Evolutionary conservation across 2,113 vertebrate species (phyloP).

Genomic region (Centropus bengalensis): DNA sequence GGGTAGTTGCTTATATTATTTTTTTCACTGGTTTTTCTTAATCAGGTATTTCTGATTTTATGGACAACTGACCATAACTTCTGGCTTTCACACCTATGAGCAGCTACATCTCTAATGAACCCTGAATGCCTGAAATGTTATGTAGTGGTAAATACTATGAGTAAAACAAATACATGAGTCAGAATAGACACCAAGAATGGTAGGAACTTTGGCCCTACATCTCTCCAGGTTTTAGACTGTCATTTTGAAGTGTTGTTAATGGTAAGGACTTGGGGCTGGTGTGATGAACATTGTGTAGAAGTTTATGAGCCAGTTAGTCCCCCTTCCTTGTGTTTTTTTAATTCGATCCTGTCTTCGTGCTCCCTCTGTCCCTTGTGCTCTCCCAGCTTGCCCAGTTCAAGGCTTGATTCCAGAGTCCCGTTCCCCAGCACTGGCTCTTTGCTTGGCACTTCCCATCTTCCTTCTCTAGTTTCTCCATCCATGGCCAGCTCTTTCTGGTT

Average conservation of each 20-base stretch:
- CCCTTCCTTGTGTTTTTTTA: not conserved
- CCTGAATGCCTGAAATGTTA: not conserved
- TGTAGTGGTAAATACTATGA: not conserved
- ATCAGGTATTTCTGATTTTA: not conserved
- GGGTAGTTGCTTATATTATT: not conserved
- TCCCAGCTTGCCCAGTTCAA: not conserved
- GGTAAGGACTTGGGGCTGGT: not conserved
- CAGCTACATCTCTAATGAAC: not conserved
- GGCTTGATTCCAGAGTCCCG: not conserved
- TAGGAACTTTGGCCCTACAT: not conserved
- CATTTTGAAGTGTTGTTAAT: not conserved
- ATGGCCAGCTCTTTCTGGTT: not conserved
- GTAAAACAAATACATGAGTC: not conserved
- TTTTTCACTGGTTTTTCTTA: not conserved
- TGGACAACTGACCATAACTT: not conserved
- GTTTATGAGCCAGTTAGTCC: not conserved
- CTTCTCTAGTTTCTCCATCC: not conserved
- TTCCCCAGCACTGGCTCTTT: rapidly evolving
- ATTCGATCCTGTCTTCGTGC: not conserved
- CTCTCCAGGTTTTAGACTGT: not conserved
- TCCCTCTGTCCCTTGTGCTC: not conserved
- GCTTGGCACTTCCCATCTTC: not conserved
- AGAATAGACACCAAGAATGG: not conserved
- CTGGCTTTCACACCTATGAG: not conserved
- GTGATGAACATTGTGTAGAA: not conserved